Base-by-base conservation (phyloP, 2,888 invertebrate genomes). In the Phania funesta region DNA sequence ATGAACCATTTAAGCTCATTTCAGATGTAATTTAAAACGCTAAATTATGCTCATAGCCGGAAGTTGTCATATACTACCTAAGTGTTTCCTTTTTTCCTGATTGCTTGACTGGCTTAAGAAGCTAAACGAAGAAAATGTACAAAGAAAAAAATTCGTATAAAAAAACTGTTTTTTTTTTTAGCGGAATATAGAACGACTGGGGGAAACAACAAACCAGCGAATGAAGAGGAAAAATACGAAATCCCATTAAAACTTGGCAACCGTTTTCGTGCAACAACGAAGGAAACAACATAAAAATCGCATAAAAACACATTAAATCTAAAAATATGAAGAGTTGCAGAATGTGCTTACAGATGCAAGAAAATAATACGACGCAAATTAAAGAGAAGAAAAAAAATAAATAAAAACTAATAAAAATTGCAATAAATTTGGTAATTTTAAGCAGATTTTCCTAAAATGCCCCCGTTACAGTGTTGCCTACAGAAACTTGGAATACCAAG, bases 1-100 rank as follows among this genome's bases (percentile, higher is more conserved):
- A 87, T 88, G 88, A 88, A 88, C 88, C 88, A 88, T 88, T 88
- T 88, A 88, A 88, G 88, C 88, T 88, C 87, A 88, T 88, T 88
- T 88, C 86, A 86, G 86, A 87, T 88, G 88, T 87, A 88, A 88
- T 88, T 88, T 88, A 87, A 87, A 86, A 85, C 86, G 86, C 86
- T 86, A 87, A 87, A 87, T 88, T 87, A 87, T 88, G 87, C 86
- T 85, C 84, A 84, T 77, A 82, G 82, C 82, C 82, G 82, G 82
- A 82, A 82, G 82, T 82, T 82, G 82, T 82, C 82, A 82, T 82
- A 82, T 82, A 82, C 82, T 82, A 82, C 82, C 82, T 58, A 82
- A 82, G 82, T 82, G 82, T 82, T 82, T 82, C 82, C 82, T 82
- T 65, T 52, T 78, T 75, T 65, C 82, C 82, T 82, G 82, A 82